Percentiles rank a stretch among this genome's conserved stretches.
phyloP scores from a whole-genome alignment of 2,888 invertebrate genomes.

The Apodemia hepburni region DNA sequence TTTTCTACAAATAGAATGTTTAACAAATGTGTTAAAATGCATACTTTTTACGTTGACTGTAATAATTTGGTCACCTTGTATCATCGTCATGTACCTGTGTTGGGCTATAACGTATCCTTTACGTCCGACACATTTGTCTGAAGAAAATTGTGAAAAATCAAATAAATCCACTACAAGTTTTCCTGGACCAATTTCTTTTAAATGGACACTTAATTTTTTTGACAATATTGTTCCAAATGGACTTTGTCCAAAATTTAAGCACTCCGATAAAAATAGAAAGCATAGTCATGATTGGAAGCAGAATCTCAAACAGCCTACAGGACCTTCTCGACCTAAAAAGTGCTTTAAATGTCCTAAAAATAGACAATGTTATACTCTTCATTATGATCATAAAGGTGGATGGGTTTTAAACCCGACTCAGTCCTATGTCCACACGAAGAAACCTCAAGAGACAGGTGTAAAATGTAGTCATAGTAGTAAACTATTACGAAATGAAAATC shows the following conservation, averaged over 20 bases:
- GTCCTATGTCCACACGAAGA: neutral
- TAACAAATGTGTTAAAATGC: conserved; percentile 27
- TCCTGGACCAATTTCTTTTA: neutral
- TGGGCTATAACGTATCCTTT: neutral
- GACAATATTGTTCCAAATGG: neutral
- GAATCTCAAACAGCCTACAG: neutral
- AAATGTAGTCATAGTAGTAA: neutral
- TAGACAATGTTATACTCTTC: conserved; percentile 1
- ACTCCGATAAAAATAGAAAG: neutral
- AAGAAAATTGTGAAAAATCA: neutral
- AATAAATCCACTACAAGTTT: neutral
- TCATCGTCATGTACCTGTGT: conserved; percentile 24
- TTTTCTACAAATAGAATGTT: no score
- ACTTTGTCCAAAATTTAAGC: neutral
- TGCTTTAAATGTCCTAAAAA: neutral
- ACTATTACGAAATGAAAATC: neutral
- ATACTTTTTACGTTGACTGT: conserved; percentile 37
- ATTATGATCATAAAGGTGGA: neutral
- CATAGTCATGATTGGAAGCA: neutral
- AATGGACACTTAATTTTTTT: neutral
- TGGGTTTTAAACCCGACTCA: neutral
- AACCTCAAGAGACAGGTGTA: neutral
- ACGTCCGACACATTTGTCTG: neutral
- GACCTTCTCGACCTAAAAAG: neutral
- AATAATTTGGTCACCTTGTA: conserved; percentile 48